Evolutionary conservation across 2,888 invertebrate species (phyloP), one percentile per base, ranked within the genome.

Genomic region (Acanthopleura granulata): DNA sequence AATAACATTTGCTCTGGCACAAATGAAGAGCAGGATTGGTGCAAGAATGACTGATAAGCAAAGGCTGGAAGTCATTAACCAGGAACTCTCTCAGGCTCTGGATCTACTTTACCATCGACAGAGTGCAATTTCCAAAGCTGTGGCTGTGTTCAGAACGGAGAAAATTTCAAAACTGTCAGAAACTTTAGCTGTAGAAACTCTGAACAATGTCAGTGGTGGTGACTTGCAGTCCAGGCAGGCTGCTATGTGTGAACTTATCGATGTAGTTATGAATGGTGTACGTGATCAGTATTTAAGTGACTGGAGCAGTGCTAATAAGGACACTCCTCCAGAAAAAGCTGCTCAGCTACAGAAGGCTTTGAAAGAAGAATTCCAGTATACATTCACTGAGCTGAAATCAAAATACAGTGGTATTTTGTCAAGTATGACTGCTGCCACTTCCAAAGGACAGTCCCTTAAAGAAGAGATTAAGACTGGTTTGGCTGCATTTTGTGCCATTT

Each of bases 21-120:
- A 92, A 16, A 92, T 93, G 82, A 94, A 94, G 87, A 92, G 92
- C 50, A 94, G 94, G 83, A 92, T 94, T 25, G 92, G 93, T 82
- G 92, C 92, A 66, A 92, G 93, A 40, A 92, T 93, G 77, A 92
- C 92, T 82, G 92, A 92, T 72, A 95, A 94, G 89, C 94, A 94
- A 90, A 92, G 93, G 40, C 93, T 93, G 76, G 94, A 94, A 86
- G 91, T 95, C 85, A 93, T 49, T 93, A 72, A 94, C 6, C 18
- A 71, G 27, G 49, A 71, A 40, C 49, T 71, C 14, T 40, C 71
- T 49, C 18, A 49, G 40, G 40, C 71, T 3, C 6, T 71, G 18
- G 71, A 71, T 18, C 40, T 22, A 6, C n/a, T 71, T 27, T 40
- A 71, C 29, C 15, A 27, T 66, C 22, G 66, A 27, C 29, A 66